Evolutionary conservation across 1,140 invertebrate genomes (phyloP).

Genomic region (Holotrichia oblita): DNA sequence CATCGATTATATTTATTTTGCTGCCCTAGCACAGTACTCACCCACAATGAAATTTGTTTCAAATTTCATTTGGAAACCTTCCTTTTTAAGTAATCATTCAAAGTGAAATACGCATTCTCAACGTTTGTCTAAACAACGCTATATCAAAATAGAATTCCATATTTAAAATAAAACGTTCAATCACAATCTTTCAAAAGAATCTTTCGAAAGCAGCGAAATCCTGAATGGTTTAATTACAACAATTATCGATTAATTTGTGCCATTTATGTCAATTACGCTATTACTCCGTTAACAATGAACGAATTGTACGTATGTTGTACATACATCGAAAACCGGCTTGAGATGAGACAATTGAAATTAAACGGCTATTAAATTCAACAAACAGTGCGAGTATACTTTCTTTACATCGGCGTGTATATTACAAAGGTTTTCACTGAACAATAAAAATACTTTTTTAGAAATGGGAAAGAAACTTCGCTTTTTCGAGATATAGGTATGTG

Average conservation of each 20-base stretch:
- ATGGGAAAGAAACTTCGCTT: slow-evolving; percentile 24
- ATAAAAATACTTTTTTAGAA: not conserved
- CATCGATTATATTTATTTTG: too few relatives aligned
- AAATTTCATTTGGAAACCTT: too few relatives aligned
- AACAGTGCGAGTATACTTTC: slow-evolving; percentile 25
- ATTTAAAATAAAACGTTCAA: not conserved
- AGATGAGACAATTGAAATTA: slow-evolving; percentile 13
- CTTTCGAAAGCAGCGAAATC: not conserved
- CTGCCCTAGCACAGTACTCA: too few relatives aligned
- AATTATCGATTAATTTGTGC: slow-evolving; percentile 14
- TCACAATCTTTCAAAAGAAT: not conserved
- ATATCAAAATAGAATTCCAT: not conserved
- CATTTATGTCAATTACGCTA: slow-evolving; percentile 15
- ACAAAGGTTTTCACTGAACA: slow-evolving; percentile 27
- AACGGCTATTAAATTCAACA: slow-evolving; percentile 14
- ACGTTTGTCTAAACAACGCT: too few relatives aligned
- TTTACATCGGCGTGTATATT: not conserved
- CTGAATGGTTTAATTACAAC: not conserved
- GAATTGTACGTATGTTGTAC: not conserved
- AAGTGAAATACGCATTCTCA: too few relatives aligned
- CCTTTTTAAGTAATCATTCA: too few relatives aligned
- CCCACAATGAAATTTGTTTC: too few relatives aligned
- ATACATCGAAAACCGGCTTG: not conserved
- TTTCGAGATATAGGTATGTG: not conserved
- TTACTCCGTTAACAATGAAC: slow-evolving; percentile 3